Evolutionary conservation across 1,140 invertebrate genomes (phyloP).

Genomic region (Drosophila equinoxialis): DNA sequence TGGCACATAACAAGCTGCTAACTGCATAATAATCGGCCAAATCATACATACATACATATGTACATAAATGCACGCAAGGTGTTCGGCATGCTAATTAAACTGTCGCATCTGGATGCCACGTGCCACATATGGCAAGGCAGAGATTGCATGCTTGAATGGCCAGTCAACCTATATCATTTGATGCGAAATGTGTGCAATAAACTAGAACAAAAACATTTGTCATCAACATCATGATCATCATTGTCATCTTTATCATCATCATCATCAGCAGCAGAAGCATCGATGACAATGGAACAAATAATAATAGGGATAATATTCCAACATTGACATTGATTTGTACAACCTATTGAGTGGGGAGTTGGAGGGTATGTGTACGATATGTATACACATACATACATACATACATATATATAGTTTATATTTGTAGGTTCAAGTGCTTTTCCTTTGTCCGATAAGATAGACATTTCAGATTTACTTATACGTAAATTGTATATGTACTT

Average conservation of each 20-base stretch:
- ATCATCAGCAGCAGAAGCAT: slow-evolving; percentile 7
- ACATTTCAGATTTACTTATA: slow-evolving; percentile 23
- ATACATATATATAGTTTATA: not conserved
- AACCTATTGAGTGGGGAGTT: not conserved
- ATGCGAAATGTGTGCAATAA: slow-evolving; percentile 57
- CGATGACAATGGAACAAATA: slow-evolving; percentile 13
- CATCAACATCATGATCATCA: not conserved
- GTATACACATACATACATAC: not conserved
- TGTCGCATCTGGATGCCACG: slow-evolving; percentile 71
- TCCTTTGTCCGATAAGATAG: slow-evolving; percentile 43
- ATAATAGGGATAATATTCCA: slow-evolving; percentile 3
- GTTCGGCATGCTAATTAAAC: slow-evolving; percentile 60
- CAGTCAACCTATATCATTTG: slow-evolving; percentile 40
- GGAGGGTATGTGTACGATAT: not conserved
- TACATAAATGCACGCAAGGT: slow-evolving; percentile 46
- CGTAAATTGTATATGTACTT: not conserved
- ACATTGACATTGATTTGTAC: not conserved
- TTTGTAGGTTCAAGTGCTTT: slow-evolving; percentile 48
- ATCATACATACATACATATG: slow-evolving; percentile 8
- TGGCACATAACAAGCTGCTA: slow-evolving; percentile 43
- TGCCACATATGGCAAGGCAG: slow-evolving; percentile 35
- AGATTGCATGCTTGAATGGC: slow-evolving; percentile 56
- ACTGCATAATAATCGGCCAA: slow-evolving; percentile 29
- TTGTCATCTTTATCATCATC: no score
- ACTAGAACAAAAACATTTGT: slow-evolving; percentile 52